A percentile compares a stretch with the other conserved stretches of the same genome.
Evolutionary conservation across 2,888 invertebrate species (phyloP).

Genomic region (Acronicta aceris): DNA sequence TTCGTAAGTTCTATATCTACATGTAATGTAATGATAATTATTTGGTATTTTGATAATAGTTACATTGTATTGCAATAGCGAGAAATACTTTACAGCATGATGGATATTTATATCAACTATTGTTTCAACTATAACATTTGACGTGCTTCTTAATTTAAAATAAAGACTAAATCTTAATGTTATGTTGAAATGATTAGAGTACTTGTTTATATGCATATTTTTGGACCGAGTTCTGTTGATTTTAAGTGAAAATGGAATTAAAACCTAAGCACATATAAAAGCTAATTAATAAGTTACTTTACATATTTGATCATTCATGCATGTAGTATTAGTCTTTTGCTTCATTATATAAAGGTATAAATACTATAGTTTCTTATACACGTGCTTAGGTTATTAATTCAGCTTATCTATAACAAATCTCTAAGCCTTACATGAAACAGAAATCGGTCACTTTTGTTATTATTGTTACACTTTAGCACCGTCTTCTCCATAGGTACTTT

Average conservation of each 20-base stretch:
- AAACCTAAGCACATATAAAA: slow-evolving; percentile 31
- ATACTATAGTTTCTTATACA: slow-evolving; percentile 5
- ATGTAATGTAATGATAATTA: slow-evolving; percentile 49
- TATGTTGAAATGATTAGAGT: slow-evolving; percentile 47
- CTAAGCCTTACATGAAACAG: slow-evolving; percentile 40
- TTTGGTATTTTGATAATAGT: slow-evolving; percentile 54
- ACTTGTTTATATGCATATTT: slow-evolving; percentile 29
- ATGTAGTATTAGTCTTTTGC: slow-evolving; percentile 30
- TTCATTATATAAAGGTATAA: slow-evolving; percentile 23
- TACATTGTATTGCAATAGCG: slow-evolving; percentile 49
- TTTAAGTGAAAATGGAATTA: slow-evolving; percentile 22
- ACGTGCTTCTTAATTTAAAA: background rate
- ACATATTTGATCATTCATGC: slow-evolving; percentile 20
- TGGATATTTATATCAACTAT: slow-evolving; percentile 33
- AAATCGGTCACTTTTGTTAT: slow-evolving; percentile 41
- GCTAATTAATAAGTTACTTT: slow-evolving; percentile 15
- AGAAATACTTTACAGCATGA: slow-evolving; percentile 58
- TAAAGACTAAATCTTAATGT: slow-evolving; percentile 10
- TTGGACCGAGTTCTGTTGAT: slow-evolving; percentile 50
- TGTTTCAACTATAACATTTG: slow-evolving; percentile 42
- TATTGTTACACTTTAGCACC: slow-evolving; percentile 23
- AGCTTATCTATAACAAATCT: slow-evolving; percentile 45
- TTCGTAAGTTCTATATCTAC: slow-evolving; percentile 33
- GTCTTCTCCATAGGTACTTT: slow-evolving; percentile 9
- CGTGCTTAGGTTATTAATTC: slow-evolving; percentile 31